Evolutionary conservation across 2,797 vertebrate genomes (phyloP).

Genomic region (Aeoliscus strigatus): DNA sequence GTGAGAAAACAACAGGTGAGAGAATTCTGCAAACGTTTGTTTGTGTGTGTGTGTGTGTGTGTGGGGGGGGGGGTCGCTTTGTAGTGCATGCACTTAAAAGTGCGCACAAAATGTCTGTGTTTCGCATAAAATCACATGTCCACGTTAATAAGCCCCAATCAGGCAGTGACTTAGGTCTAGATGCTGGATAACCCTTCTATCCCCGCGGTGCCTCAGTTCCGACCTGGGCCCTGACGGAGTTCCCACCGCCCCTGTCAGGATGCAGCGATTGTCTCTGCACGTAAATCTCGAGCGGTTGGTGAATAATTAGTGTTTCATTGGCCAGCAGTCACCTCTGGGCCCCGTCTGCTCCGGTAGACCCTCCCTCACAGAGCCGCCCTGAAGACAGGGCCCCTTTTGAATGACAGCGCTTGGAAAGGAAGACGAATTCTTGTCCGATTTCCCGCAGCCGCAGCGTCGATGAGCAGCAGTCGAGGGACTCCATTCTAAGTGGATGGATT

Average conservation of each 20-base stretch:
- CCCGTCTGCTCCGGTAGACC: slow-evolving; percentile 50
- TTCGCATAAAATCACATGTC: too few relatives aligned
- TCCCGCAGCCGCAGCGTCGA: slow-evolving; percentile 71
- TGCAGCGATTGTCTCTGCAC: slow-evolving; percentile 56
- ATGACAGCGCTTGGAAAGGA: slow-evolving; percentile 70
- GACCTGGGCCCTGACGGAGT: slow-evolving; percentile 34
- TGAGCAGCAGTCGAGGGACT: slow-evolving; percentile 73
- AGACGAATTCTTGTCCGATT: slow-evolving; percentile 71
- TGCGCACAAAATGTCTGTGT: too few relatives aligned
- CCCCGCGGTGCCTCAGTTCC: slow-evolving; percentile 8
- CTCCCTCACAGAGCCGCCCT: slow-evolving; percentile 64
- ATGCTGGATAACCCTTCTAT: slow-evolving; percentile 8
- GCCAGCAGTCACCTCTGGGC: slow-evolving; percentile 56
- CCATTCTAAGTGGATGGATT: slow-evolving; percentile 84
- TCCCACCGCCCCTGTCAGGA: slow-evolving; percentile 23
- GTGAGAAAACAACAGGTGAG: slow-evolving; percentile 66
- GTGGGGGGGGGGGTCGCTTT: slow-evolving; percentile 25
- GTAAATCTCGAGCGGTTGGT: slow-evolving; percentile 62
- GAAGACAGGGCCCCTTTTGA: slow-evolving; percentile 68
- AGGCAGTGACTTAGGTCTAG: background rate
- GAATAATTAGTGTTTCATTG: slow-evolving; percentile 70
- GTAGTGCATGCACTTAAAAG: slow-evolving; percentile 27
- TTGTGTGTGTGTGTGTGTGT: background rate
- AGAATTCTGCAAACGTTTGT: slow-evolving; percentile 58
- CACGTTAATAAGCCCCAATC: background rate